Evolutionary conservation across 2,113 vertebrate genomes (phyloP).

Genomic region (Lanius ludovicianus): DNA sequence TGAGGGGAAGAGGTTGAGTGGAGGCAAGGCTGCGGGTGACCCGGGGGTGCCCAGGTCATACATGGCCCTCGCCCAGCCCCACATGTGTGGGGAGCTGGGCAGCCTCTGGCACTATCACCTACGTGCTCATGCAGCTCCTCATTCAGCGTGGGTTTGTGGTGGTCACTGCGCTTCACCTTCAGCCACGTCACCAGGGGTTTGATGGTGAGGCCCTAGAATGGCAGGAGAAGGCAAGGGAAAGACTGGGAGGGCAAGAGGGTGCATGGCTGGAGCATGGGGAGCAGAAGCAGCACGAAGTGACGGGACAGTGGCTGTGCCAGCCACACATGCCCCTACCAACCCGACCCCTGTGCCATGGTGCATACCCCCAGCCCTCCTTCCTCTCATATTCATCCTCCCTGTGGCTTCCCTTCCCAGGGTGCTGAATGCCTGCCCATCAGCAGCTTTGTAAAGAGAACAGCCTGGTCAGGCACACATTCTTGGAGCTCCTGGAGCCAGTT

Average conservation of each 20-base stretch:
- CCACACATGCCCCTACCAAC: fast-evolving
- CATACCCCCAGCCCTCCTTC: no score
- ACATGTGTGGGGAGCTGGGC: fast-evolving
- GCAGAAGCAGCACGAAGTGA: background rate
- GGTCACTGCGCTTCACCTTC: constrained; percentile 92
- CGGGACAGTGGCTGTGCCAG: background rate
- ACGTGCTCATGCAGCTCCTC: constrained; percentile 96
- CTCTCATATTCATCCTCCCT: background rate
- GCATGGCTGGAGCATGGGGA: background rate
- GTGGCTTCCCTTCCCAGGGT: fast-evolving
- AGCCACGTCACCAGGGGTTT: constrained; percentile 96
- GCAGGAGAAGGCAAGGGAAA: constrained; percentile 53
- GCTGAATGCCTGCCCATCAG: fast-evolving
- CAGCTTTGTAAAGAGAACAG: background rate
- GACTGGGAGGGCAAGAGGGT: constrained; percentile 12
- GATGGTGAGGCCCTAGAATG: constrained; percentile 90
- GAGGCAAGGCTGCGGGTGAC: background rate
- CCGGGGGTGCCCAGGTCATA: fast-evolving
- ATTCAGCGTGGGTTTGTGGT: constrained; percentile 92
- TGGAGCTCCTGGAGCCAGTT: background rate
- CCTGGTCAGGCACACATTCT: background rate
- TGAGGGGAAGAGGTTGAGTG: constrained; percentile 43
- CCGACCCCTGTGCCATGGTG: fast-evolving
- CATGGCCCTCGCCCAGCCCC: fast-evolving
- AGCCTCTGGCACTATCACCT: constrained; percentile 46